Evolutionary conservation across 2,888 invertebrate genomes (phyloP).

Genomic region (Pecten maximus): DNA sequence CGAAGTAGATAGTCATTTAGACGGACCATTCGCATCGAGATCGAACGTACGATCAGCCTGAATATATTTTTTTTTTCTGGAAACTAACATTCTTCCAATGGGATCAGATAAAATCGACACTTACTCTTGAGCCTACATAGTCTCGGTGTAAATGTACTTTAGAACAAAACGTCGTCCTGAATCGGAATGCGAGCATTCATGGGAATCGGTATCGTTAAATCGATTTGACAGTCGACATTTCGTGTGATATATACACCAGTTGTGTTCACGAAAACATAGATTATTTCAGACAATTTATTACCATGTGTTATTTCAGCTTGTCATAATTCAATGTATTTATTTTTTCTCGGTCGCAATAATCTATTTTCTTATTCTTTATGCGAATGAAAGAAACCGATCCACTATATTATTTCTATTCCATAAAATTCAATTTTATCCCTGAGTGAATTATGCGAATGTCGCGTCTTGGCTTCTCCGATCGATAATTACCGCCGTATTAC

Average conservation of each 20-base stretch:
- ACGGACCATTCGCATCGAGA: neutral
- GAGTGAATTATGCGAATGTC: slow-evolving; percentile 10
- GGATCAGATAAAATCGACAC: neutral
- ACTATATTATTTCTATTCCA: neutral
- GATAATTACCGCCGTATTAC: neutral
- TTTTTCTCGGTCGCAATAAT: neutral
- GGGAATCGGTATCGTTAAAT: neutral
- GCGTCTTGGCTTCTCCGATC: neutral
- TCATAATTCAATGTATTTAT: neutral
- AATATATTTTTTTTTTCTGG: neutral
- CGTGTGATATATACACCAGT: neutral
- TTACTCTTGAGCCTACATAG: neutral
- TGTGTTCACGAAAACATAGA: neutral
- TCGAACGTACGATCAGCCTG: neutral
- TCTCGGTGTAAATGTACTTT: neutral
- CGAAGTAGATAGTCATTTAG: neutral
- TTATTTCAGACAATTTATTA: neutral
- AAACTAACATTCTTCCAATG: neutral
- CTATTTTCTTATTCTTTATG: neutral
- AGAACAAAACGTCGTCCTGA: neutral
- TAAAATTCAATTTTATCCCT: neutral
- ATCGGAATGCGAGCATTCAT: slow-evolving; percentile 1
- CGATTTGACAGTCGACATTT: neutral
- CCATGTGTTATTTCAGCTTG: neutral
- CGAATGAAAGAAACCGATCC: neutral